phyloP scores from a whole-genome alignment of 2,888 invertebrate genomes.

The Dryobota labecula region DNA sequence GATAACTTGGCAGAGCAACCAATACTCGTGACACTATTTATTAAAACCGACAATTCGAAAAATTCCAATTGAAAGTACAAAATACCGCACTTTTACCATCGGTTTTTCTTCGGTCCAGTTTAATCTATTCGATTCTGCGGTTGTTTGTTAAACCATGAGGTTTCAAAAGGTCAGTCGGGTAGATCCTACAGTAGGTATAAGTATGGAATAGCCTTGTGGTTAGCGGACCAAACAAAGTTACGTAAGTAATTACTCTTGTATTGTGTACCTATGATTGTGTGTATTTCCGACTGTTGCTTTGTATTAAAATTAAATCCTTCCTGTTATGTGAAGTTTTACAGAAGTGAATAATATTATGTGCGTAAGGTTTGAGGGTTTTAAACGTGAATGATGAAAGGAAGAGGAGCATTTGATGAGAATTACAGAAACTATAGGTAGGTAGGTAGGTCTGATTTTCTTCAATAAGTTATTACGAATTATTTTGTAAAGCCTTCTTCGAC shows the following conservation, averaged over 20 bases:
- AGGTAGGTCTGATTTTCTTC: neutral
- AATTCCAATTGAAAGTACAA: too few species aligned
- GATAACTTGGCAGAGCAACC: neutral
- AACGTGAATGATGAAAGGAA: neutral
- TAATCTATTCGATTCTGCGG: constrained; percentile 18
- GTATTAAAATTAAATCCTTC: constrained; percentile 7
- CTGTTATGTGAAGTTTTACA: constrained; percentile 1
- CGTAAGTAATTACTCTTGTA: constrained; percentile 20
- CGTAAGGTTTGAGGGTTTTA: neutral
- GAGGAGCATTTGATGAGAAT: neutral
- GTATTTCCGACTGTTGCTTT: constrained; percentile 12
- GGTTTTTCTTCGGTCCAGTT: neutral
- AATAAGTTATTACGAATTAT: neutral
- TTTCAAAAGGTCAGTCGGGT: constrained; percentile 25
- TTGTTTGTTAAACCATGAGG: constrained; percentile 22
- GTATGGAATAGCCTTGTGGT: constrained; percentile 39
- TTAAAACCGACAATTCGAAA: neutral
- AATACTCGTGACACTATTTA: neutral
- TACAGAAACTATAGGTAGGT: neutral
- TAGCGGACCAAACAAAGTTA: constrained; percentile 33
- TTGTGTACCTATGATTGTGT: constrained; percentile 12
- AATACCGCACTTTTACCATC: neutral
- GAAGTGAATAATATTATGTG: neutral
- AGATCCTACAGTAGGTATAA: neutral
- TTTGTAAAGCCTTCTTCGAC: neutral